These are phyloP conservation scores for Nebria salina DNA, from an alignment of 2,888 invertebrate genomes.

Conservation along the genomic window DNA sequence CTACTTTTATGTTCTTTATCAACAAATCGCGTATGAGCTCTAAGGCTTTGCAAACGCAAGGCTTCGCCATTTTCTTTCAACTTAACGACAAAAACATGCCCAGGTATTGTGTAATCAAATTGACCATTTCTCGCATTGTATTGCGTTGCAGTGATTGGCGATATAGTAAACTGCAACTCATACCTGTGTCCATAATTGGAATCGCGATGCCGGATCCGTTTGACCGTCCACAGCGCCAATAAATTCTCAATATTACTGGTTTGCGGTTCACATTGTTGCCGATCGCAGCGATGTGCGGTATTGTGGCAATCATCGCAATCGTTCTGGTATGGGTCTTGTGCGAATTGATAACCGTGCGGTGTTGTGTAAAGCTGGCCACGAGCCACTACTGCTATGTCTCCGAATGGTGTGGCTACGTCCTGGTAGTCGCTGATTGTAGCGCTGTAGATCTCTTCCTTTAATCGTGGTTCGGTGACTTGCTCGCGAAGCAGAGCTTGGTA, in stretches of 20 bases:
- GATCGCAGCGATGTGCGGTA: conserved; percentile 48
- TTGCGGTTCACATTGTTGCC: conserved; percentile 42
- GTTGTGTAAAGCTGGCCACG: conserved; percentile 70
- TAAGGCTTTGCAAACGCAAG: conserved; percentile 4
- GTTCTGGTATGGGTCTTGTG: conserved; percentile 60
- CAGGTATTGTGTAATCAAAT: conserved; percentile 65
- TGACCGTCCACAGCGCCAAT: conserved; percentile 75
- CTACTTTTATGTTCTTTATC: conserved; percentile 35
- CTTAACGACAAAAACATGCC: conserved; percentile 72
- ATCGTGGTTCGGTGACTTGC: conserved; percentile 65
- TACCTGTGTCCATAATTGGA: conserved; percentile 65
- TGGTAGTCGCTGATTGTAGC: conserved; percentile 57
- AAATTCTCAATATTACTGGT: conserved; percentile 58
- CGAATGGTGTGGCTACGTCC: conserved; percentile 65
- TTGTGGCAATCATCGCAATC: conserved; percentile 65
- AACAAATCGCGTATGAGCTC: conserved; percentile 28
- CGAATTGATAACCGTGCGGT: conserved; percentile 66
- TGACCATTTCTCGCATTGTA: conserved; percentile 60
- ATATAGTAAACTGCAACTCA: conserved; percentile 75
- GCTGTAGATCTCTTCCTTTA: conserved; percentile 55
- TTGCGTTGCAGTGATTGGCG: conserved; percentile 64
- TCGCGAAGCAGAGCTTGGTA: conserved; percentile 71
- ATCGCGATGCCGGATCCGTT: conserved; percentile 73
- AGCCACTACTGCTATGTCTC: conserved; percentile 73
- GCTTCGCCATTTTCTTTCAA: conserved; percentile 50